Evolutionary conservation across 2,113 vertebrate genomes (phyloP).

Genomic region (Vidua macroura): DNA sequence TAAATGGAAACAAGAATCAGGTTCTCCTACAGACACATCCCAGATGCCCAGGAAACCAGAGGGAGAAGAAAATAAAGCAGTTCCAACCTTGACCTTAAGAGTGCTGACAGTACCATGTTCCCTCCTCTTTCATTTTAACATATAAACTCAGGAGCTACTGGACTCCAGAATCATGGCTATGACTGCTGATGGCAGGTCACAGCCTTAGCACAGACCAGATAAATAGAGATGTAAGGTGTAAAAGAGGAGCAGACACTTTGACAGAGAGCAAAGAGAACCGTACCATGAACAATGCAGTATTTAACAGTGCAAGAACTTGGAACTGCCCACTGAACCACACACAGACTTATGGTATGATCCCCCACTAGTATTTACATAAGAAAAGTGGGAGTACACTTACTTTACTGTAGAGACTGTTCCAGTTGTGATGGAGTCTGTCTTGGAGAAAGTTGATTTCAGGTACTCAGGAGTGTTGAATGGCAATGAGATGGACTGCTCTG

Average conservation of each 20-base stretch:
- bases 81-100: neutral
- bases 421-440: conserved; percentile 98
- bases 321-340: neutral
- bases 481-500: conserved; percentile 86
- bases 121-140: neutral
- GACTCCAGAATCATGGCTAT: neutral
- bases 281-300: neutral
- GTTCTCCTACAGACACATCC: neutral
- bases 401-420: conserved; percentile 98
- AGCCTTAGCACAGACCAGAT: neutral
- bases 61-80: neutral
- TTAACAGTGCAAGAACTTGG: neutral
- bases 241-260: neutral
- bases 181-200: neutral
- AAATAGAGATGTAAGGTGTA: neutral
- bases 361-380: neutral
- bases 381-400: conserved; percentile 76
- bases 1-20: neutral
- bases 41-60: neutral
- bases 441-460: conserved; percentile 97
- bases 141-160: neutral
- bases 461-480: conserved; percentile 90
- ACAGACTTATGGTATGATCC: neutral
- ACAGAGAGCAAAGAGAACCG: neutral
- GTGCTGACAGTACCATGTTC: neutral